Percentiles rank a stretch among this genome's conserved stretches.
Evolutionary conservation across 2,888 invertebrate species (phyloP).

Genomic region (Lapara coniferarum): DNA sequence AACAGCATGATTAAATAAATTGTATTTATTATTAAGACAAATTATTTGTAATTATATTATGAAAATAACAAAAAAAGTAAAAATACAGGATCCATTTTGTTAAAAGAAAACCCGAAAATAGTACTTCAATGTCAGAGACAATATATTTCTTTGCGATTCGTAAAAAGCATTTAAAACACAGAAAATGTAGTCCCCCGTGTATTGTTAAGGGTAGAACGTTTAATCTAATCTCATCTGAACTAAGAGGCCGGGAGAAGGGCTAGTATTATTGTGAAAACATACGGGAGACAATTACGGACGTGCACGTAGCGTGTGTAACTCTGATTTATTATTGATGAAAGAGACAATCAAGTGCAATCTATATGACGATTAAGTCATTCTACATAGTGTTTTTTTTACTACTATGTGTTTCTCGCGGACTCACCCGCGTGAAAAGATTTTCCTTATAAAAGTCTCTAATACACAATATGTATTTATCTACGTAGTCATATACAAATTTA

Average conservation of each 20-base stretch:
- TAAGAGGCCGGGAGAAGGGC: conserved; percentile 52
- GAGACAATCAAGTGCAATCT: not conserved
- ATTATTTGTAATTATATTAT: no score
- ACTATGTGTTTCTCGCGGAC: no score
- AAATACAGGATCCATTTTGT: no score
- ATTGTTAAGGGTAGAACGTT: conserved; percentile 55
- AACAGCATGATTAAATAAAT: no score
- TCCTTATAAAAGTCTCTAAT: no score
- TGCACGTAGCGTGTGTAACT: not conserved
- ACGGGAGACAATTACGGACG: conserved; percentile 34
- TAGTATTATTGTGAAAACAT: conserved; percentile 41
- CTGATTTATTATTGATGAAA: no score
- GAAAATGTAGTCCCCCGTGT: conserved; percentile 52
- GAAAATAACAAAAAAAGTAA: no score
- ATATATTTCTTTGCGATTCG: conserved; percentile 28
- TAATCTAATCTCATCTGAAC: conserved; percentile 59
- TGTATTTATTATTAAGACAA: no score
- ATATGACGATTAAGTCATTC: not conserved
- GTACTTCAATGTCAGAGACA: conserved; percentile 3
- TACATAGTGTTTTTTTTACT: not conserved
- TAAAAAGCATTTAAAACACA: conserved; percentile 46
- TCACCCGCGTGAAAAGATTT: no score
- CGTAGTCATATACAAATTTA: no score
- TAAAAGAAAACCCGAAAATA: conserved; percentile 3
- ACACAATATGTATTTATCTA: no score